Percentiles rank a stretch among this genome's conserved stretches.
Evolutionary conservation across 2,797 vertebrate genomes (phyloP).

Genomic region (Melanogrammus aeglefinus): DNA sequence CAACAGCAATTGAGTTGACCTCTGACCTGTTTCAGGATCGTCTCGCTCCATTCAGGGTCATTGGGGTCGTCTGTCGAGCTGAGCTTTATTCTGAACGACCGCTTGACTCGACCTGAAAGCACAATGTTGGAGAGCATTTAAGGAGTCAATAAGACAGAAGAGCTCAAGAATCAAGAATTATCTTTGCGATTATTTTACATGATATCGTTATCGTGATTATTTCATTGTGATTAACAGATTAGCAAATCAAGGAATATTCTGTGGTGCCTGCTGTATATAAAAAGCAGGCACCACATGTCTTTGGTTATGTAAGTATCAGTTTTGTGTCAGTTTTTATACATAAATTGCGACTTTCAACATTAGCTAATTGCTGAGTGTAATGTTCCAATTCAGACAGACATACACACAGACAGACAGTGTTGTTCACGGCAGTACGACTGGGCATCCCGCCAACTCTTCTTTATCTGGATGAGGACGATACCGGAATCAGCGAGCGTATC

Average conservation of each 20-base stretch:
- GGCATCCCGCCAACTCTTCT: background rate
- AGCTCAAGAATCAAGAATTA: background rate
- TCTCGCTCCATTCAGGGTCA: background rate
- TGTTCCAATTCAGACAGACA: too few relatives aligned
- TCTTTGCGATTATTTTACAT: background rate
- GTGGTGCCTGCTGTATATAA: too few relatives aligned
- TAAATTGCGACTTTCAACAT: too few relatives aligned
- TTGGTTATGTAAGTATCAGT: too few relatives aligned
- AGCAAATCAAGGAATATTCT: too few relatives aligned
- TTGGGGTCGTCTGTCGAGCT: background rate
- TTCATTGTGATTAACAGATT: background rate
- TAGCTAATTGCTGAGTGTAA: too few relatives aligned
- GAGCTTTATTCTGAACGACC: background rate
- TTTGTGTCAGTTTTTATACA: too few relatives aligned
- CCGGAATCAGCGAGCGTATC: background rate
- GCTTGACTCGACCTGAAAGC: background rate
- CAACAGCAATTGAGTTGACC: background rate
- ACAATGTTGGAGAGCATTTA: background rate
- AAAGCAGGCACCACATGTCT: too few relatives aligned
- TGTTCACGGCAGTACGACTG: background rate
- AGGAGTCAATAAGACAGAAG: background rate
- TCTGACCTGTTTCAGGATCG: constrained; percentile 3
- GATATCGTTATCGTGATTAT: background rate
- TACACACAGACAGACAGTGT: background rate
- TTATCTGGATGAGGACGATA: background rate